phyloP scores from a whole-genome alignment of 2,797 vertebrate genomes.

The Podarcis siculus region DNA sequence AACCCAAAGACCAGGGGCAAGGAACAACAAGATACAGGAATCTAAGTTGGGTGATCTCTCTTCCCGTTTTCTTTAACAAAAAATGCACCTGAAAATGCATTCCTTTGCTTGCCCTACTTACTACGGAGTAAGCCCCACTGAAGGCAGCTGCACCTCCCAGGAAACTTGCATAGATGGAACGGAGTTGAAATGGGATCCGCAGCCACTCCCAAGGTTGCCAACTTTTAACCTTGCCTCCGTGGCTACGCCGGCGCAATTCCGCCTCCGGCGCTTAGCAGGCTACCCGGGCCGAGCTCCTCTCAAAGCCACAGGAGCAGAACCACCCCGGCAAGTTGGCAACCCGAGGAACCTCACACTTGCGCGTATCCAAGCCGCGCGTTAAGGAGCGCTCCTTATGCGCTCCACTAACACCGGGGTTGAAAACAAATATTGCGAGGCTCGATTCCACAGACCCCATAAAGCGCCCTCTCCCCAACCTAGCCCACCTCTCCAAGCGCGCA shows the following conservation, averaged over 20 bases:
- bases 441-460: no score
- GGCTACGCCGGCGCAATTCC: not conserved
- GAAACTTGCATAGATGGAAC: no score
- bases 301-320: not conserved
- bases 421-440: no score
- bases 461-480: no score
- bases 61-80: not conserved
- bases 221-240: not conserved
- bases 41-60: no score
- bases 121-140: no score
- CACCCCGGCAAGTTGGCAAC: not conserved
- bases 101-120: not conserved
- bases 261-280: not conserved
- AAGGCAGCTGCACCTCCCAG: no score
- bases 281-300: not conserved
- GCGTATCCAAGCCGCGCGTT: not conserved
- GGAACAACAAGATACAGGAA: no score
- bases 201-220: not conserved
- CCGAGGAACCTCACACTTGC: not conserved
- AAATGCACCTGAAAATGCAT: not conserved
- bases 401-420: not conserved
- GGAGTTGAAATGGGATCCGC: not conserved
- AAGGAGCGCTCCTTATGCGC: no score
- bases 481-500: no score
- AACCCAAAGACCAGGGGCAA: not conserved